A percentile compares a stretch with the other conserved stretches of the same genome.
Evolutionary conservation across 2,797 vertebrate genomes (phyloP).

Genomic region (Gymnopithys bicolor): DNA sequence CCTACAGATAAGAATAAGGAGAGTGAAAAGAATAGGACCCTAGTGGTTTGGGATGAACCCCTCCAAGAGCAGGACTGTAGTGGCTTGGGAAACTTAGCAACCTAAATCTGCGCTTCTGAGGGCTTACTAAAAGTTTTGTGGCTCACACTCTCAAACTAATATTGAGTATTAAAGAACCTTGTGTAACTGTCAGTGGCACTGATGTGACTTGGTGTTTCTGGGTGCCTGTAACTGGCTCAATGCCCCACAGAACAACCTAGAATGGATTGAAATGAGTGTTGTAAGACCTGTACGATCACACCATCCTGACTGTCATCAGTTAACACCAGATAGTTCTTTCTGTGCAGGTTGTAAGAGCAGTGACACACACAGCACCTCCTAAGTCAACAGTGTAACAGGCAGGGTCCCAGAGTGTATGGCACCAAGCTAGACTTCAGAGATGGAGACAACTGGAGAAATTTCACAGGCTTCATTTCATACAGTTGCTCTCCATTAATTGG

Average conservation of each 20-base stretch:
- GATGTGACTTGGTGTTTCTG: background rate
- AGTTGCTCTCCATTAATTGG: background rate
- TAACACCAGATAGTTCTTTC: background rate
- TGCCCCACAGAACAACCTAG: background rate
- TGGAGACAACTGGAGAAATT: background rate
- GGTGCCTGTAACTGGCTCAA: background rate
- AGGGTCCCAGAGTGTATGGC: fast-evolving
- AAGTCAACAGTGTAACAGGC: background rate
- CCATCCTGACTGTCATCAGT: background rate
- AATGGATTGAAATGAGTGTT: background rate
- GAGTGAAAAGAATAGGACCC: background rate
- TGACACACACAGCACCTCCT: background rate
- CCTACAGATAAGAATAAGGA: background rate
- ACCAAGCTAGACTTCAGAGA: background rate
- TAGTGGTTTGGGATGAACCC: background rate
- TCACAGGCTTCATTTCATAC: background rate
- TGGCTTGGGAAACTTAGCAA: background rate
- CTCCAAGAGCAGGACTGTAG: background rate
- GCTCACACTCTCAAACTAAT: background rate
- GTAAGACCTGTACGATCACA: background rate
- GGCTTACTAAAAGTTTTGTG: background rate
- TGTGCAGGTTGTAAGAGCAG: background rate
- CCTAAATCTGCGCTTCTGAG: background rate
- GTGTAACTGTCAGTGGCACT: background rate
- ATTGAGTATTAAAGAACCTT: background rate